A percentile compares a stretch with the other conserved stretches of the same genome.
Conservation (phyloP, 1,140 invertebrate genomes). For the Lepidurus packardi region DNA sequence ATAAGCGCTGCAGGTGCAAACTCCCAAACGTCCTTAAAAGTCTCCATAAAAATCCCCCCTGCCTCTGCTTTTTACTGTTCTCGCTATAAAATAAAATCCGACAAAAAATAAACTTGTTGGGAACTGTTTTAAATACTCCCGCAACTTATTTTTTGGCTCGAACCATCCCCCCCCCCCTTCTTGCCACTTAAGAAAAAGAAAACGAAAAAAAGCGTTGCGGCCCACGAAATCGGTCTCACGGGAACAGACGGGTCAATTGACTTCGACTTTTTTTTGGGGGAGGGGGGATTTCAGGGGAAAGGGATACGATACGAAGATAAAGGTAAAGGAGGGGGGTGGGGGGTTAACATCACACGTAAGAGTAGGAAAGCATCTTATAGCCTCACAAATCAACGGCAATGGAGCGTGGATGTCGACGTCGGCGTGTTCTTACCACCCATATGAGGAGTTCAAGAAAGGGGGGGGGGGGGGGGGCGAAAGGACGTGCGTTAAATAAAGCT, state of each 20-base stretch:
- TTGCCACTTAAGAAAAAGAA: background rate
- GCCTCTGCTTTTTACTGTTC: background rate
- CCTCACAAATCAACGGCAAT: background rate
- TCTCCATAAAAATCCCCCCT: constrained; percentile 11
- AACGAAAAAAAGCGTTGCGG: too few species aligned
- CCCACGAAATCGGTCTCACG: too few species aligned
- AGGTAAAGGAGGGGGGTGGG: background rate
- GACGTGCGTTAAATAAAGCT: background rate
- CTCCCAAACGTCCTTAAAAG: background rate
- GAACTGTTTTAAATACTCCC: constrained; percentile 11
- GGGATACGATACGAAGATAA: too few species aligned
- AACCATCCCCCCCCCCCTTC: background rate
- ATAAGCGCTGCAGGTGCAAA: constrained; percentile 17
- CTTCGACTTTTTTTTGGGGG: background rate
- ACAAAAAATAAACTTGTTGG: constrained; percentile 47
- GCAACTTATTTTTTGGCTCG: background rate
- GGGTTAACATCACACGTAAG: background rate
- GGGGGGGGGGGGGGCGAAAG: background rate
- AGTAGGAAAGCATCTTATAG: background rate
- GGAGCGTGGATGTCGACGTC: constrained; percentile 17
- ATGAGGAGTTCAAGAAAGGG: background rate
- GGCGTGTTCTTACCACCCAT: background rate
- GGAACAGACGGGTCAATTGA: too few species aligned
- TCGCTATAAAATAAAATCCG: constrained; percentile 43
- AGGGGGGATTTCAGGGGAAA: background rate